phyloP scores from a whole-genome alignment of 1,140 invertebrate genomes.

The Euura lappo region DNA sequence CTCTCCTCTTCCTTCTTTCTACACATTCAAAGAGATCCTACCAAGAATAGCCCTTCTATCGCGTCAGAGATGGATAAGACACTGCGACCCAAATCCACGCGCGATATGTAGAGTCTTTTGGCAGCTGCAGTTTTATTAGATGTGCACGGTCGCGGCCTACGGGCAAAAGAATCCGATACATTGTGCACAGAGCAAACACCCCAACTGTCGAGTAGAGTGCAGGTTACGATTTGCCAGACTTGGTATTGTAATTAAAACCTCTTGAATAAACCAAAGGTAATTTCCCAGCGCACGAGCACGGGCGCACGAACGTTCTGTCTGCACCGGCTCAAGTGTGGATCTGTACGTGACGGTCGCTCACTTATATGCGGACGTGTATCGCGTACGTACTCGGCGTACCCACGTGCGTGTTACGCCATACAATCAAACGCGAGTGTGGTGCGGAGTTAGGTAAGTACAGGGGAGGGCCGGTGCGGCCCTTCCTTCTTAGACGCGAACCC shows the following conservation, averaged over 20 bases:
- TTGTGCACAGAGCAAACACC: not conserved
- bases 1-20: too few species aligned
- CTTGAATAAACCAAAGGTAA: slow-evolving; percentile 56
- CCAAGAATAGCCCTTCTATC: not conserved
- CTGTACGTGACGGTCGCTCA: not conserved
- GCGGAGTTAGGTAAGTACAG: not conserved
- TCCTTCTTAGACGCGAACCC: slow-evolving; percentile 49
- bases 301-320: slow-evolving; percentile 11
- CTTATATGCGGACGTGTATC: not conserved
- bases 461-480: slow-evolving; percentile 38
- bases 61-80: not conserved
- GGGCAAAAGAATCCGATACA: too few species aligned
- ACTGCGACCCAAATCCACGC: not conserved
- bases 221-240: slow-evolving; percentile 15
- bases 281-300: slow-evolving; percentile 30
- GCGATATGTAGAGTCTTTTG: too few species aligned
- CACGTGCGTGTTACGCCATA: not conserved
- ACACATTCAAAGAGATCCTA: too few species aligned
- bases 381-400: not conserved
- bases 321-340: not conserved
- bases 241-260: slow-evolving; percentile 53
- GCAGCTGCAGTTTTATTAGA: too few species aligned
- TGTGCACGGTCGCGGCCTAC: too few species aligned
- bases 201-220: not conserved
- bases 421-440: too few species aligned